Percentiles rank a stretch among this genome's conserved stretches.
phyloP scores from a whole-genome alignment of 2,888 invertebrate genomes.

The Drosophila recens region DNA sequence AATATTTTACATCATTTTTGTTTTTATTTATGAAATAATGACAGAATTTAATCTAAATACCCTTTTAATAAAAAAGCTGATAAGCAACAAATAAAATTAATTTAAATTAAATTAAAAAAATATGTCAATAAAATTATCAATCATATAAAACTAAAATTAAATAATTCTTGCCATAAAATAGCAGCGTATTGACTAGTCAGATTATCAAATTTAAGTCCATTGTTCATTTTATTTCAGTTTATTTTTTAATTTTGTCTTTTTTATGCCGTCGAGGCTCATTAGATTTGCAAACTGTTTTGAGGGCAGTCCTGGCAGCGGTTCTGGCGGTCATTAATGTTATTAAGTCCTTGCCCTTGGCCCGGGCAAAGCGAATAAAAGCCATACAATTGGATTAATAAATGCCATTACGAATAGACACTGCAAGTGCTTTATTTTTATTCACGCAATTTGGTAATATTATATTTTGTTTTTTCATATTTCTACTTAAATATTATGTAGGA shows the following conservation, averaged over 20 bases:
- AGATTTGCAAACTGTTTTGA: slow-evolving; percentile 84
- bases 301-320: slow-evolving; percentile 52
- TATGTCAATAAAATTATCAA: not conserved
- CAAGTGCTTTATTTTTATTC: slow-evolving; percentile 66
- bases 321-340: slow-evolving; percentile 77
- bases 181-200: slow-evolving; percentile 8
- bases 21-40: too few relatives aligned
- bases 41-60: too few relatives aligned
- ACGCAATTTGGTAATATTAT: slow-evolving; percentile 34
- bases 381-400: slow-evolving; percentile 81
- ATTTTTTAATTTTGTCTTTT: slow-evolving; percentile 55
- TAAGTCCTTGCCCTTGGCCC: slow-evolving; percentile 53
- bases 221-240: slow-evolving; percentile 29
- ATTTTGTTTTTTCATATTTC: not conserved
- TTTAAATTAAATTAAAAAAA: too few relatives aligned
- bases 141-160: not conserved
- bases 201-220: not conserved
- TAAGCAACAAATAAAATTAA: too few relatives aligned
- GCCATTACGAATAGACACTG: slow-evolving; percentile 60
- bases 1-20: too few relatives aligned
- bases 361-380: slow-evolving; percentile 19
- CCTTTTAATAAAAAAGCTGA: too few relatives aligned
- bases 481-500: slow-evolving; percentile 41
- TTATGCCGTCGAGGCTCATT: slow-evolving; percentile 85
- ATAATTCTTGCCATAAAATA: not conserved